Conservation (phyloP, 2,797 vertebrate species). For the Australoheros facetus region DNA sequence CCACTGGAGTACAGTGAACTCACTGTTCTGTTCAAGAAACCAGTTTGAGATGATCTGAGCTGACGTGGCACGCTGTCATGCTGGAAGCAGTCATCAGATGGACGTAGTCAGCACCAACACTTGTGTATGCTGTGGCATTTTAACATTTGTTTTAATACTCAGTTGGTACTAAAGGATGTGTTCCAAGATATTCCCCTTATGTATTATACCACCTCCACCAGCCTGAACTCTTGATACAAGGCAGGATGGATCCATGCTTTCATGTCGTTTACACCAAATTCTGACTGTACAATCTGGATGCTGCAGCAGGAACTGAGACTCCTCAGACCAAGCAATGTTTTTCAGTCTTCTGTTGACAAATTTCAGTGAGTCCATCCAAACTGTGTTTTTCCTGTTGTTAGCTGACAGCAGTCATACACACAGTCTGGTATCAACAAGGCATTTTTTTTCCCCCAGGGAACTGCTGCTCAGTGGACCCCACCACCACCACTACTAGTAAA, state of each 20-base stretch:
- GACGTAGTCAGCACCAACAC: not conserved
- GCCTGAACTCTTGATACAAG: too few species aligned
- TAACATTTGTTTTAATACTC: too few species aligned
- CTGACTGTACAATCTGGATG: not conserved
- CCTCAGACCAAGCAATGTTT: not conserved
- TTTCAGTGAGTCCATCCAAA: not conserved
- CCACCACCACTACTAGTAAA: not conserved
- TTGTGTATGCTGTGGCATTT: too few species aligned
- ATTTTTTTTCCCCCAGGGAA: not conserved
- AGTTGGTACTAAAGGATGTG: too few species aligned
- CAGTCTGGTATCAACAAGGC: not conserved
- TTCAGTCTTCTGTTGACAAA: not conserved
- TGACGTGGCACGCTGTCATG: not conserved
- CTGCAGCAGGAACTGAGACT: not conserved
- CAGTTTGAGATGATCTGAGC: not conserved
- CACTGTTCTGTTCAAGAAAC: not conserved
- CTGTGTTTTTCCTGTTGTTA: not conserved
- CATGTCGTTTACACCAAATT: not conserved
- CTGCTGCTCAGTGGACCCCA: too few species aligned
- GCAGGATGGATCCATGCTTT: too few species aligned
- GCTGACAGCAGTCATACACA: rapidly evolving
- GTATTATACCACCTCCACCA: too few species aligned
- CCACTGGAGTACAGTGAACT: not conserved
- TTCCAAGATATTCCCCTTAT: too few species aligned
- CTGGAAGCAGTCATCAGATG: not conserved